These are phyloP conservation scores for Micoletzkya japonica DNA, from an alignment of 2,888 invertebrate genomes.

Conservation along the genomic window DNA sequence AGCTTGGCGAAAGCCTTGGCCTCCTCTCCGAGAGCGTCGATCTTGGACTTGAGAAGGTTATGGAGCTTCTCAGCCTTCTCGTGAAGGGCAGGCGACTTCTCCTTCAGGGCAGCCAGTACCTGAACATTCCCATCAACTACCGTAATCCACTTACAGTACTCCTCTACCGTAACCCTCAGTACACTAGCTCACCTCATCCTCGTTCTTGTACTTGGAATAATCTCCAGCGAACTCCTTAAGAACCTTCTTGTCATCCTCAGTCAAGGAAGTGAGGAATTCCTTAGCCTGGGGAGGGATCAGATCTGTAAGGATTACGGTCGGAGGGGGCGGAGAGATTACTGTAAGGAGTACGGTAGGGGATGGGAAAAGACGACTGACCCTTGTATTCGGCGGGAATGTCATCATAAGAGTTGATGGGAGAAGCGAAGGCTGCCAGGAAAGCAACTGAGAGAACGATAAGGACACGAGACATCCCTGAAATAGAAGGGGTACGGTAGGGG, in stretches of 20 bases:
- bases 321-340: background rate
- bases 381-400: constrained; percentile 59
- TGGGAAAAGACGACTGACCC: constrained; percentile 31
- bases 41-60: constrained; percentile 45
- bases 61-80: constrained; percentile 54
- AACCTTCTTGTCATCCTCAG: constrained; percentile 45
- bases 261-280: constrained; percentile 56
- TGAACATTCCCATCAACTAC: constrained; percentile 24
- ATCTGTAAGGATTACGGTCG: constrained; percentile 33
- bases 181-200: constrained; percentile 38
- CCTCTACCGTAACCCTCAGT: background rate
- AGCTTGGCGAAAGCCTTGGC: constrained; percentile 51
- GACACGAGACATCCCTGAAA: constrained; percentile 28
- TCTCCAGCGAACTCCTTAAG: constrained; percentile 56
- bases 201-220: constrained; percentile 45
- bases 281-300: constrained; percentile 59
- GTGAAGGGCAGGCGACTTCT: constrained; percentile 53
- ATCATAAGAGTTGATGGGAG: constrained; percentile 49
- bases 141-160: background rate
- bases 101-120: constrained; percentile 56
- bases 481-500: background rate
- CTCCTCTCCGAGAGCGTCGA: constrained; percentile 31
- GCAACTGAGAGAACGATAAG: constrained; percentile 37
- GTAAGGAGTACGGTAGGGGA: background rate
- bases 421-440: constrained; percentile 43